A percentile compares a stretch with the other conserved stretches of the same genome.
phyloP scores from a whole-genome alignment of 2,113 vertebrate genomes.

The Platycercus adscitus region DNA sequence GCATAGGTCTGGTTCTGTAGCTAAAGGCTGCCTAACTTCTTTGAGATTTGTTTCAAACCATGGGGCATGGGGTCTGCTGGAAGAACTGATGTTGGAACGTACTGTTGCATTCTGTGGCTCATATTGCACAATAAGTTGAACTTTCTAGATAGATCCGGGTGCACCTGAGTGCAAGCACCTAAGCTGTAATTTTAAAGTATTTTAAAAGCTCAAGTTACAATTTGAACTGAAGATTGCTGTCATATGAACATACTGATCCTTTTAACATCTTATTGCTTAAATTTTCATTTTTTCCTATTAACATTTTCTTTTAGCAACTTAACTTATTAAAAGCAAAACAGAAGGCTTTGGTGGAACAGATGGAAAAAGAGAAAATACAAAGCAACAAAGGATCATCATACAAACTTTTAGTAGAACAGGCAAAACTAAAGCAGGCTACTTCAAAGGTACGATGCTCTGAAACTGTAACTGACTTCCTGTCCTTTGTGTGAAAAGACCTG shows the following conservation, averaged over 20 bases:
- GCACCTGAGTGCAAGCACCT: neutral
- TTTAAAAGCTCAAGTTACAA: neutral
- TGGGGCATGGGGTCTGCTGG: neutral
- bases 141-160: neutral
- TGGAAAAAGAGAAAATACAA: constrained; percentile 99
- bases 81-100: neutral
- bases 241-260: constrained; percentile 62
- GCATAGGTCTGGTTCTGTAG: constrained; percentile 38
- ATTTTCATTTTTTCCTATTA: constrained; percentile 74
- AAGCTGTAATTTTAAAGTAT: neutral
- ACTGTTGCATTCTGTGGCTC: neutral
- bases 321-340: constrained; percentile 99
- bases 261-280: constrained; percentile 71
- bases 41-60: neutral
- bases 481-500: constrained; percentile 46
- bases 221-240: constrained; percentile 36
- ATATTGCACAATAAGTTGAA: neutral
- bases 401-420: constrained; percentile 98
- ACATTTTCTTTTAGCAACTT: constrained; percentile 95
- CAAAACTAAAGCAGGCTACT: constrained; percentile 98
- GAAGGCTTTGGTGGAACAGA: constrained; percentile 99
- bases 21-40: constrained; percentile 37
- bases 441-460: constrained; percentile 89
- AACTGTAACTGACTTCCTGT: constrained; percentile 63
- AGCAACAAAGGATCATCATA: constrained; percentile 99